Evolutionary conservation across 2,797 vertebrate genomes (phyloP), one percentile per base, ranked within the genome.

Genomic region (Lophotriccus pileatus): DNA sequence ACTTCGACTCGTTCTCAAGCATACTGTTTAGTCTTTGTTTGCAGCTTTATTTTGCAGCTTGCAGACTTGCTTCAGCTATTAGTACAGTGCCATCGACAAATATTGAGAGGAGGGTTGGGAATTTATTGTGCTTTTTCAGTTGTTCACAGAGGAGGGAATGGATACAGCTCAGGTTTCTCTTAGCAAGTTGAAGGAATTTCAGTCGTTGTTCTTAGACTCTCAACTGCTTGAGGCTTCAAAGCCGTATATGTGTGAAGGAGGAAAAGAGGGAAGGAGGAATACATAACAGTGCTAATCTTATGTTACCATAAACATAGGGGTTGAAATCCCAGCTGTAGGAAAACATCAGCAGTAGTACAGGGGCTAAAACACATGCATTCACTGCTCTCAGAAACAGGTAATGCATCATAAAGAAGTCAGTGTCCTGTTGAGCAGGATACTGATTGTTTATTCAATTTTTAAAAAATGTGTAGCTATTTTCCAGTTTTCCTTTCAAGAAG

Each of bases 101-200:
- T 34, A 50, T 41, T 87, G 92, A 53, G 56, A 53, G 79, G 46
- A 74, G 24, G 14, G 23, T 6, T 88, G 49, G 81, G 77, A 87
- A 79, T 95, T 93, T 79, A 74, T 47, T 84, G 46, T 95, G 85
- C 64, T 93, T 90, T 87, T 93, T 93, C 92, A 93, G 74, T 93
- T 96, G 82, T 41, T 92, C 82, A 36, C 73, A 44, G 80, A 46
- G 47, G 55, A 69, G 23, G 55, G 83, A 88, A 74, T 91, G 63
- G 89, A 60, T 63, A 41, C 73, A 59, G 83, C 91, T 95, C 69
- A 24, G 27, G 13, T 96, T 96, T 94, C 94, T 95, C 34, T 69
- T 58, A 79, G 34, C 59, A 66, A 84, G 83, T 23, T 87, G 84
- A 73, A 95, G 72, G 79, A 95, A 93, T 96, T 91, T 93, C 55